phyloP scores from a whole-genome alignment of 2,888 invertebrate species.

The Caenorhabditis drosophilae region DNA sequence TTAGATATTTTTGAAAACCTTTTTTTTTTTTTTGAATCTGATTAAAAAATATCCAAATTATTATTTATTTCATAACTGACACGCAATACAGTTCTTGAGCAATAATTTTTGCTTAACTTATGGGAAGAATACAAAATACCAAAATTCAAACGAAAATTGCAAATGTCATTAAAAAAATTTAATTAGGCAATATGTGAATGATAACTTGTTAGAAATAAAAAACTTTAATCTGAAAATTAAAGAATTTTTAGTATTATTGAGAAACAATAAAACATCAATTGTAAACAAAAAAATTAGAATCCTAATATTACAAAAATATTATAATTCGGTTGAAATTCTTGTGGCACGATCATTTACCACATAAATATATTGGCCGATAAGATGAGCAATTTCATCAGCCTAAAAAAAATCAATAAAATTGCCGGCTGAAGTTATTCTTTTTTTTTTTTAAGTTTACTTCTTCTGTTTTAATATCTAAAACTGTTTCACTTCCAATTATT shows the following conservation, averaged over 20 bases:
- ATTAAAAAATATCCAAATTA: background rate
- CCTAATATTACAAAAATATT: background rate
- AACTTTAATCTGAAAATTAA: background rate
- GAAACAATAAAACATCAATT: no score
- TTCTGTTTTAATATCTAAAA: slow-evolving; percentile 34
- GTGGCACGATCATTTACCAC: slow-evolving; percentile 24
- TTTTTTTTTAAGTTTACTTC: slow-evolving; percentile 20
- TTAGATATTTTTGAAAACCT: no score
- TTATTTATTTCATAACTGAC: background rate
- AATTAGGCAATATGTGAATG: background rate
- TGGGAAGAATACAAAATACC: background rate
- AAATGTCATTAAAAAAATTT: background rate
- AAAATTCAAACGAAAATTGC: no score
- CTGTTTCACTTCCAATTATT: slow-evolving; percentile 14
- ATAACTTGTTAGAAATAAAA: background rate
- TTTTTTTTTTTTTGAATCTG: background rate
- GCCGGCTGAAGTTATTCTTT: background rate
- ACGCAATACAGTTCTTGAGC: background rate
- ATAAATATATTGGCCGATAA: slow-evolving; percentile 90
- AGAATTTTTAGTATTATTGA: background rate
- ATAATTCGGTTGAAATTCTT: slow-evolving; percentile 30
- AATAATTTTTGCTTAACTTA: background rate
- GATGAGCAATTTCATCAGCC: slow-evolving; percentile 92
- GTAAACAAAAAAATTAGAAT: slow-evolving; percentile 10
- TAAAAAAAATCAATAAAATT: slow-evolving; percentile 72